A percentile compares a stretch with the other conserved stretches of the same genome.
Conservation (phyloP, 2,888 invertebrate species). For the Drosophila putrida region DNA sequence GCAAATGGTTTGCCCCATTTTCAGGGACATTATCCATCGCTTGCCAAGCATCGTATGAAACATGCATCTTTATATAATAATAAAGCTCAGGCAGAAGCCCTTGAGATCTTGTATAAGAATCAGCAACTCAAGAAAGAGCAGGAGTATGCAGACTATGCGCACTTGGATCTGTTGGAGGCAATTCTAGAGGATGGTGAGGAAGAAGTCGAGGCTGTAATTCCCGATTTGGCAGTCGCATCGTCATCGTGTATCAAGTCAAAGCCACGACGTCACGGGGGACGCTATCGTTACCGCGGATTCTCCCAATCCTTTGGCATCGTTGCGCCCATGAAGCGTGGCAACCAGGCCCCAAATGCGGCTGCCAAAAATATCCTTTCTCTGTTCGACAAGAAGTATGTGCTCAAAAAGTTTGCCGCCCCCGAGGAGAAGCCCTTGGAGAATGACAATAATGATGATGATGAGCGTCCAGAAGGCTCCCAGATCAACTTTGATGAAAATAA, state of each 20-base stretch:
- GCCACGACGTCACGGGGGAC: conserved; percentile 35
- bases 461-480: not conserved
- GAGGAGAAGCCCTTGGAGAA: not conserved
- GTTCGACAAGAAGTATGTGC: conserved; percentile 22
- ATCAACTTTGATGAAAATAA: not conserved
- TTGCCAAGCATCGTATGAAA: conserved; percentile 1
- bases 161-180: not conserved
- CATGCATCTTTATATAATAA: conserved; percentile 3
- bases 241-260: conserved; percentile 3
- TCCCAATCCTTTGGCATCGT: conserved; percentile 50
- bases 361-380: conserved; percentile 22
- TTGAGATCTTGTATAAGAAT: not conserved
- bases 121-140: not conserved
- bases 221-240: not conserved
- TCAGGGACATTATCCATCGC: conserved; percentile 4
- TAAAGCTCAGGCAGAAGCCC: not conserved
- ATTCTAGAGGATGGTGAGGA: not conserved
- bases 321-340: conserved; percentile 11
- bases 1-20: conserved; percentile 1
- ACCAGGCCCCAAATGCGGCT: not conserved
- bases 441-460: too few species aligned
- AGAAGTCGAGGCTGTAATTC: not conserved
- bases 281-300: conserved; percentile 31
- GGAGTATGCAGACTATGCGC: too few species aligned
- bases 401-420: not conserved